Conservation (phyloP, 2,888 invertebrate species). For the Escarpia spicata region DNA sequence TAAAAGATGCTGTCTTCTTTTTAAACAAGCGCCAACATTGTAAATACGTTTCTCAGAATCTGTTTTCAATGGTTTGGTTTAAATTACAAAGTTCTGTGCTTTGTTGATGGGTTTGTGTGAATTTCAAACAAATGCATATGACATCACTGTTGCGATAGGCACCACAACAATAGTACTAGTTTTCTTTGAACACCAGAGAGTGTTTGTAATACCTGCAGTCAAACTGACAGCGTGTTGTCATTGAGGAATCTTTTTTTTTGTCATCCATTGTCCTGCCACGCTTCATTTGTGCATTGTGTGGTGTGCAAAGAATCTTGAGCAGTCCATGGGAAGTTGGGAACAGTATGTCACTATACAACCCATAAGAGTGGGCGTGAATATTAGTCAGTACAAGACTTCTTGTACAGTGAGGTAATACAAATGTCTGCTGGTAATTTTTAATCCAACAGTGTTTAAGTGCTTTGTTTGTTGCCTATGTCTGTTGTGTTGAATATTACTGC, state of each 20-base stretch:
- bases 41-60: not conserved
- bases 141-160: not conserved
- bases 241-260: not conserved
- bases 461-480: not conserved
- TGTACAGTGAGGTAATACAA: not conserved
- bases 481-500: too few species aligned
- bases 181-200: not conserved
- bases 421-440: not conserved
- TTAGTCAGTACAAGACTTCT: not conserved
- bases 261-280: not conserved
- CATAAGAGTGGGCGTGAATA: too few species aligned
- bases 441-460: not conserved
- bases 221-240: not conserved
- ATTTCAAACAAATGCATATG: not conserved
- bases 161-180: not conserved
- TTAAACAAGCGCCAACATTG: not conserved
- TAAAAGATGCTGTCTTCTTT: not conserved
- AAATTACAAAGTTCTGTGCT: not conserved
- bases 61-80: not conserved
- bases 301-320: not conserved
- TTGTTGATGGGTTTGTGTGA: not conserved
- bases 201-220: conserved; percentile 16
- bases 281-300: not conserved
- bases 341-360: not conserved
- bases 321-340: not conserved